phyloP scores from a whole-genome alignment of 37 sponge, comb jelly and placozoan genomes.

The Agelas oroides region DNA sequence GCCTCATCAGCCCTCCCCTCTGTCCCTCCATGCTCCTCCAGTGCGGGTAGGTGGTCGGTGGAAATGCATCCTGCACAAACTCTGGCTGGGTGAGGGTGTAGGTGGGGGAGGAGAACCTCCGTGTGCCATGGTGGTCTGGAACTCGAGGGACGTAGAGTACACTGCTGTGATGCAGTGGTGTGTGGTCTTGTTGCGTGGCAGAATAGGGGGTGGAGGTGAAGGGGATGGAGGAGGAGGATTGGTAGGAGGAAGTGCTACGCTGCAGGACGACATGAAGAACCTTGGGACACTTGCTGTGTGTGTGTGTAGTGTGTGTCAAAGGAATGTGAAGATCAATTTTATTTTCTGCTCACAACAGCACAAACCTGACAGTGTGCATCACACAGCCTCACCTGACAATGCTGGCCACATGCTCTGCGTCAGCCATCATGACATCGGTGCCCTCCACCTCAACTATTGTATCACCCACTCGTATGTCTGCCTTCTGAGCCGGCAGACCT shows the following conservation, averaged over 20 bases:
- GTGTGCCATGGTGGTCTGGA: not conserved
- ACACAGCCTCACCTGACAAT: conserved; percentile 27
- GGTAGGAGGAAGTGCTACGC: conserved; percentile 5
- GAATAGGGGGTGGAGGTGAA: not conserved
- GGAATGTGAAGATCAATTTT: too few relatives aligned
- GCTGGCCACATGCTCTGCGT: conserved; percentile 33
- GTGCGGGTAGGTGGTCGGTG: too few relatives aligned
- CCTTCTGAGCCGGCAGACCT: conserved; percentile 64
- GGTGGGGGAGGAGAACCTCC: too few relatives aligned
- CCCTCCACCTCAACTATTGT: conserved; percentile 59
- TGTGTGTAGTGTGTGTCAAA: too few relatives aligned
- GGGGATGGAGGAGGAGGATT: not conserved
- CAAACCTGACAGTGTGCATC: not conserved
- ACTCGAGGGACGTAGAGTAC: not conserved
- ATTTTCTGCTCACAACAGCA: too few relatives aligned
- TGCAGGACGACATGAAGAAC: conserved; percentile 30
- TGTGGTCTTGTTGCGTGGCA: not conserved
- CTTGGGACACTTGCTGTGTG: conserved; percentile 49
- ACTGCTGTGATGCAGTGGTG: not conserved
- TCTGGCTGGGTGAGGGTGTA: too few relatives aligned
- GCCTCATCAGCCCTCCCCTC: too few relatives aligned
- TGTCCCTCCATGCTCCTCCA: too few relatives aligned
- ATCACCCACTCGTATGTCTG: conserved; percentile 55
- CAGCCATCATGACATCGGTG: conserved; percentile 57
- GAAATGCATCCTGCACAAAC: too few relatives aligned